A percentile compares a stretch with the other conserved stretches of the same genome.
phyloP scores from a whole-genome alignment of 2,797 vertebrate genomes.

The Mallotus villosus region DNA sequence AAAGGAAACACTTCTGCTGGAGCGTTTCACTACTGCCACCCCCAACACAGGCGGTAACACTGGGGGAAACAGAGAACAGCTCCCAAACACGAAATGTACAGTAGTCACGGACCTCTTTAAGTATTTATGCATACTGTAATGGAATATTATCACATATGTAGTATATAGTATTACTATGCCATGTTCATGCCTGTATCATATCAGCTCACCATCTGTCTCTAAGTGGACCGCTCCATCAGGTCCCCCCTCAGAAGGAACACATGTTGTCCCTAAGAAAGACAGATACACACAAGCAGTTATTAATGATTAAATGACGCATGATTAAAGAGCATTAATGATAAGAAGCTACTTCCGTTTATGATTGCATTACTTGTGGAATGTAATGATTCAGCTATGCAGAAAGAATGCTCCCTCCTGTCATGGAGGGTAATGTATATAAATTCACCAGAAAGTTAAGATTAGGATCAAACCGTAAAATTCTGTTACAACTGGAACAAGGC shows the following conservation, averaged over 20 bases:
- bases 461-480: slow-evolving; percentile 84
- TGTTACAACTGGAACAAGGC: slow-evolving; percentile 84
- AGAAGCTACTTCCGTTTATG: background rate
- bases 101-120: background rate
- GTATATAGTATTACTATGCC: background rate
- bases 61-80: slow-evolving; percentile 44
- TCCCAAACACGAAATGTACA: background rate
- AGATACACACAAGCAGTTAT: background rate
- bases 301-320: too few species aligned
- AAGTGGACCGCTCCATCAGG: slow-evolving; percentile 61
- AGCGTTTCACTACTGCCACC: slow-evolving; percentile 79
- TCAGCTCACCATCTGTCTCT: slow-evolving; percentile 65
- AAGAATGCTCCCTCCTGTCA: too few species aligned
- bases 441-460: background rate
- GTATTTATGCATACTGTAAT: background rate
- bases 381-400: too few species aligned
- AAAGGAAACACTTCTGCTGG: slow-evolving; percentile 73
- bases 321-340: background rate
- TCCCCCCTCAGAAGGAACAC: slow-evolving; percentile 57
- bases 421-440: background rate
- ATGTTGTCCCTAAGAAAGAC: slow-evolving; percentile 61
- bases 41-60: slow-evolving; percentile 74
- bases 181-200: background rate
- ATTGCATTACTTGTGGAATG: background rate
- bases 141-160: background rate